Conservation (phyloP, 23 tunicate species). For the Oikopleura dioica region DNA sequence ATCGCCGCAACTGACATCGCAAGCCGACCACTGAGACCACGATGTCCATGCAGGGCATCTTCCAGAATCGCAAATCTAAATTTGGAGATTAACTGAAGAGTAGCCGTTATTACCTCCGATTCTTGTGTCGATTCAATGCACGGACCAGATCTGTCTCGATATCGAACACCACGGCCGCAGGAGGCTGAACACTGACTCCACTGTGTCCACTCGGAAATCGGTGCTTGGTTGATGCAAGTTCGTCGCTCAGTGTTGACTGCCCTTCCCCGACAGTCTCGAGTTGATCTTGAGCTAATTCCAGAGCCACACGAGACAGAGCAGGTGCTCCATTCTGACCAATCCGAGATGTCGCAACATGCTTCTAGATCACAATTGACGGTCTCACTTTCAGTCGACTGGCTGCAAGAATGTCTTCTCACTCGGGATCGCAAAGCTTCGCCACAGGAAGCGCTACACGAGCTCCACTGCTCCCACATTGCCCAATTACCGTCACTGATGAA, state of each 20-base stretch:
- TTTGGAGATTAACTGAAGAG: too few relatives aligned
- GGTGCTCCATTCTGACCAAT: too few relatives aligned
- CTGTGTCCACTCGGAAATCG: background rate
- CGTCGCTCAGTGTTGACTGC: background rate
- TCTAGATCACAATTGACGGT: background rate
- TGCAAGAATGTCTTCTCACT: background rate
- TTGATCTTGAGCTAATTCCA: background rate
- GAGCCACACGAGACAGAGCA: conserved; percentile 9
- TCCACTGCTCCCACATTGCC: background rate
- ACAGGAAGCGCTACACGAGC: background rate
- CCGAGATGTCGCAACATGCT: background rate
- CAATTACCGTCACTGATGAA: background rate
- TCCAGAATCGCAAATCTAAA: too few relatives aligned
- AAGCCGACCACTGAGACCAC: background rate
- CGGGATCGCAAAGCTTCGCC: background rate
- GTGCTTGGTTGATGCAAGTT: background rate
- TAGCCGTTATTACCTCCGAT: too few relatives aligned
- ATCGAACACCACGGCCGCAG: background rate
- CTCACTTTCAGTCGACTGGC: background rate
- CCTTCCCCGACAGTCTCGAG: background rate
- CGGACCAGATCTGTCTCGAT: too few relatives aligned
- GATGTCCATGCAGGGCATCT: too few relatives aligned
- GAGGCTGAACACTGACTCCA: background rate
- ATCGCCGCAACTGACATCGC: background rate
- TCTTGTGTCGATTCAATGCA: too few relatives aligned